Evolutionary conservation across 2,888 invertebrate genomes (phyloP), one percentile per base, ranked within the genome.

Genomic region (Phorcus lineatus): DNA sequence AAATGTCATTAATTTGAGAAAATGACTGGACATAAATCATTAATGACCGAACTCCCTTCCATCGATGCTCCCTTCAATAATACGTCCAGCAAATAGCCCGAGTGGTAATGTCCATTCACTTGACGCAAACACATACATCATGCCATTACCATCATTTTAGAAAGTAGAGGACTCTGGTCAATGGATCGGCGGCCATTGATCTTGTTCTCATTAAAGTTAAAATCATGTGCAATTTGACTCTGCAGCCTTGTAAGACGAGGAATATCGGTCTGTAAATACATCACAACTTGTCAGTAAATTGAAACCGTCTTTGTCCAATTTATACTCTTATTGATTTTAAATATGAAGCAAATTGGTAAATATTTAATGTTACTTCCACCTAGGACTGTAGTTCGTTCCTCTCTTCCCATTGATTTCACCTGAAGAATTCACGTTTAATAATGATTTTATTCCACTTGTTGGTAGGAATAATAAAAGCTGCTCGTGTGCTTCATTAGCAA

Each of bases 1-100:
- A 62, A 62, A 62, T 62, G 62, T 62, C 62, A 62, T 62, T 62
- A 62, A 62, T 62, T 62, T 62, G 62, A 62, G 62, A 62, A 62
- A 62, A 62, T 62, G 62, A 62, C 62, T 62, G 62, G 28, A 24
- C 62, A 62, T 62, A 62, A 62, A 62, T 62, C 62, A 62, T 62
- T 62, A 62, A 62, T 62, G 62, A 62, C 62, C 62, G 28, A 28
- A 28, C 62, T 62, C 62, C 24, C 28, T 24, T 62, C 62, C 28
- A 17, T 62, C 28, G 24, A n/a, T 62, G 24, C 62, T 17, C 28
- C 24, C 62, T 62, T 17, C 28, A 28, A 28, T 62, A 62, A 62
- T 62, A 24, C n/a, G 62, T 11, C 28, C 22, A 28, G 22, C 62
- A 17, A 28, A 24, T 47, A 28, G 62, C 62, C 62, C 24, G 24